Base-by-base conservation (phyloP, 1,140 invertebrate species). In the Penaeus japonicus region DNA sequence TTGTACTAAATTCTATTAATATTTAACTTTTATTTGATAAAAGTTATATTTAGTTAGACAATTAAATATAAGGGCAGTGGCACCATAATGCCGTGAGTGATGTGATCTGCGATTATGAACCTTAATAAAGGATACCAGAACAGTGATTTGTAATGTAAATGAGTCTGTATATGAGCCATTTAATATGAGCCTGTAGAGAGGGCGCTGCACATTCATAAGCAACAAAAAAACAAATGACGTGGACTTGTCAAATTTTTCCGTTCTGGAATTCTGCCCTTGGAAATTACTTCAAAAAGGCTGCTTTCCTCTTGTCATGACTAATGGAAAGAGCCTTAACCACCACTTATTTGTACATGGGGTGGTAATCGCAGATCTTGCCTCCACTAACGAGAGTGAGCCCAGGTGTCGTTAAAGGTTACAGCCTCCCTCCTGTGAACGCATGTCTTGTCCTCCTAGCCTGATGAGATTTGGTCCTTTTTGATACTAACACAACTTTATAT, bases 401-500 rank as follows among this genome's bases (percentile, higher is more conserved):
- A 86, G 57, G 77, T 47, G 47, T 57, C 65, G 85, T 86, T 55
- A 57, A 80, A 59, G 70, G 35, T 65, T 65, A 47, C 32, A 86
- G 85, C 85, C 85, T 86, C 32, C 85, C 85, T 86, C 85, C 85
- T 86, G 85, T 86, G 85, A 86, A 80, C 47, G 77, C 85, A 22
- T 86, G 85, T 77, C 78, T 80, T n/a, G n/a, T n/a, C n/a, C 75
- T 85, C 75, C 27, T 32, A 85, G 84, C 84, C 39, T 85, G 70
- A 73, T 17, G 17, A 32, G 35, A 32, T 73, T 27, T 57, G 30
- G 27, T 55, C 59, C 54, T 59, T 57, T 30, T 75, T 78, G 65
- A 55, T 85, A 73, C 57, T 59, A 54, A 59, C 57, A 62, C 77
- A 80, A 22, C 32, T 75, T 54, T 39, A 3, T 39, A 10, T 39